Evolutionary conservation across 2,113 vertebrate genomes (phyloP).

Genomic region (Oncorhynchus keta): DNA sequence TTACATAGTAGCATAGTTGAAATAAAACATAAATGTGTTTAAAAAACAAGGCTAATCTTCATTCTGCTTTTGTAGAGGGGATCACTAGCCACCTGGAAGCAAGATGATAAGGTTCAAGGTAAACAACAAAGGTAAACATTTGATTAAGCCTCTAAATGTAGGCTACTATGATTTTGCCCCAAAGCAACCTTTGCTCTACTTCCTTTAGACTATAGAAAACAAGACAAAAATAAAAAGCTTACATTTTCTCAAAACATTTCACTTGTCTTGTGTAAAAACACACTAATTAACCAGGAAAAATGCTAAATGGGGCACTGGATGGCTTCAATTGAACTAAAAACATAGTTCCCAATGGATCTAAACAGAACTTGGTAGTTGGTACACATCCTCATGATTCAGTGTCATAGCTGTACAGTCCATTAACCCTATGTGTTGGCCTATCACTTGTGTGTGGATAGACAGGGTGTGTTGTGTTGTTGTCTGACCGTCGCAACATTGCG

Average conservation of each 20-base stretch:
- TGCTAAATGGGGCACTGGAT: too few relatives aligned
- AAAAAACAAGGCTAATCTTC: background rate
- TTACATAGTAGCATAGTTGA: background rate
- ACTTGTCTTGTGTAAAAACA: too few relatives aligned
- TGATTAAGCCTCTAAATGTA: background rate
- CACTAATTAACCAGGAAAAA: too few relatives aligned
- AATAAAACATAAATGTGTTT: background rate
- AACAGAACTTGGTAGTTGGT: too few relatives aligned
- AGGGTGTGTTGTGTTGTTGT: background rate
- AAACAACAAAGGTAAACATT: background rate
- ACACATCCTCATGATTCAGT: too few relatives aligned
- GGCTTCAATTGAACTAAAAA: too few relatives aligned
- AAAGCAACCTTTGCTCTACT: background rate
- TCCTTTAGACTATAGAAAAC: background rate
- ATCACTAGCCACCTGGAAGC: background rate
- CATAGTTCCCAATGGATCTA: too few relatives aligned
- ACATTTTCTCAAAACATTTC: background rate
- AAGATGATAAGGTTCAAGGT: background rate
- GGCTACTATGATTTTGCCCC: background rate
- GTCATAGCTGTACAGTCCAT: too few relatives aligned
- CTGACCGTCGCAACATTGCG: conserved; percentile 92
- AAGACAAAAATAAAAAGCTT: background rate
- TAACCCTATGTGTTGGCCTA: background rate
- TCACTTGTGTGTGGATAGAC: background rate
- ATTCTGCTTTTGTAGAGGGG: background rate